Evolutionary conservation across 2,888 invertebrate species (phyloP).

Genomic region (Luffia ferchaultella): DNA sequence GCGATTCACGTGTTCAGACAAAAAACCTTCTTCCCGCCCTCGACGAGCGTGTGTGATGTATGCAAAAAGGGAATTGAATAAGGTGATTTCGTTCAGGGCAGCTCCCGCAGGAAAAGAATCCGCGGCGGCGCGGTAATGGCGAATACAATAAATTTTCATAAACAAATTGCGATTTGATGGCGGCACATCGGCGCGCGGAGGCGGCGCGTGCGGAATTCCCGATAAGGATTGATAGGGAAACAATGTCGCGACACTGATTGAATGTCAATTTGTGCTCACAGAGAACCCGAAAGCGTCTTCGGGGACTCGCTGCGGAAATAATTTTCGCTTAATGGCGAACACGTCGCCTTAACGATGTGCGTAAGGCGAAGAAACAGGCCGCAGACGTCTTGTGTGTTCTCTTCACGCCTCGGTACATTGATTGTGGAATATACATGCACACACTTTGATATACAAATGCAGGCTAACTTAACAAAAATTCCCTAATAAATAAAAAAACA

Average conservation of each 20-base stretch:
- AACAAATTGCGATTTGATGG: slow-evolving; percentile 67
- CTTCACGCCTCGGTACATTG: slow-evolving; percentile 20
- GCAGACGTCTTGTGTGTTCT: slow-evolving; percentile 1
- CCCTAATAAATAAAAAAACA: too few species aligned
- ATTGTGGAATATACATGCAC: too few species aligned
- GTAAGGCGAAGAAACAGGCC: slow-evolving; percentile 22
- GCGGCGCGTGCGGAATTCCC: slow-evolving; percentile 40
- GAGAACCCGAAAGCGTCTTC: slow-evolving; percentile 21
- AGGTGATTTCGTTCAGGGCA: slow-evolving; percentile 63
- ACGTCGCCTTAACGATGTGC: slow-evolving; percentile 51
- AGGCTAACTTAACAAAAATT: too few species aligned
- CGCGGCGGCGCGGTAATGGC: slow-evolving; percentile 48
- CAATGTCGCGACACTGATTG: slow-evolving; percentile 62
- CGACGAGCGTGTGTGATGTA: slow-evolving; percentile 55
- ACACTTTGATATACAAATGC: too few species aligned
- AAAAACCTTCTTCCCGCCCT: slow-evolving; percentile 48
- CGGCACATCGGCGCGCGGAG: slow-evolving; percentile 45
- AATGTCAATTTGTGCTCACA: slow-evolving; percentile 47
- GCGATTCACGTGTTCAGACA: slow-evolving; percentile 63
- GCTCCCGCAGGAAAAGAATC: slow-evolving; percentile 62
- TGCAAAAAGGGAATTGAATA: slow-evolving; percentile 67
- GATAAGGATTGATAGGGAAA: slow-evolving; percentile 65
- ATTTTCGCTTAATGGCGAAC: slow-evolving; percentile 45
- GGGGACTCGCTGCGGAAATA: slow-evolving; percentile 35
- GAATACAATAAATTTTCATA: slow-evolving; percentile 68